Base-by-base conservation (phyloP, 2,113 vertebrate species). In the Sinocyclocheilus rhinocerous region DNA sequence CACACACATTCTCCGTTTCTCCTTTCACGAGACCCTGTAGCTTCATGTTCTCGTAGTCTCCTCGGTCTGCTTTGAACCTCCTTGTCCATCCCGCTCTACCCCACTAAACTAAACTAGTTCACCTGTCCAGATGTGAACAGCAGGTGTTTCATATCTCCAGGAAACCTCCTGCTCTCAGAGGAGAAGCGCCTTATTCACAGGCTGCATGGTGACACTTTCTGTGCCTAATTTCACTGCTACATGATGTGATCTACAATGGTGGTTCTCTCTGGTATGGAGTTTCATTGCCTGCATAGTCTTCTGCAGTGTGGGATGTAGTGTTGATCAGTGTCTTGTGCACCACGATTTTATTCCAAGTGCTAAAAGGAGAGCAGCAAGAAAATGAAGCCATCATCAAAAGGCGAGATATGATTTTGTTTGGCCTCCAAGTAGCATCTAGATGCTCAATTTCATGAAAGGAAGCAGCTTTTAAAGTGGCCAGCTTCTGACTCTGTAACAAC, bases 121-220 rank as follows among this genome's bases (percentile, higher is more conserved):
- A 77, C 90, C 89, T 91, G 91, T 89, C 87, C 83, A 83, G 75
- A 67, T 85, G 80, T 85, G 72, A 67, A 70, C 69, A 29, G 50
- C 55, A 91, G 89, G 91, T 90, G 90, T 91, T 72, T 87, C 88
- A 84, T 93, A 83, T 81, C 88, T 84, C 86, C 85, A 88, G 91
- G 90, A 85, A 86, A 76, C 82, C 48, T 36, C 18, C 48, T 16
- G 7, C 26, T 63, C 81, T 81, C 29, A 80, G 73, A 63, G 72
- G 12, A 29, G 63, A 63, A 6, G 3, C 5, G 7, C 55, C 20
- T 4, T 20, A 57, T 57, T 57, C 55, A 57, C 57, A 59, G 83
- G 52, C 72, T 85, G 76, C 72, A 81, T 39, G 83, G 76, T 3
- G 83, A 67, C 67, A 65, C 57, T 39, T 81, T 80, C 16, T 81